Evolutionary conservation across 2,113 vertebrate species (phyloP), one percentile per base, ranked within the genome.

Genomic region (Ageneiosus marmoratus): DNA sequence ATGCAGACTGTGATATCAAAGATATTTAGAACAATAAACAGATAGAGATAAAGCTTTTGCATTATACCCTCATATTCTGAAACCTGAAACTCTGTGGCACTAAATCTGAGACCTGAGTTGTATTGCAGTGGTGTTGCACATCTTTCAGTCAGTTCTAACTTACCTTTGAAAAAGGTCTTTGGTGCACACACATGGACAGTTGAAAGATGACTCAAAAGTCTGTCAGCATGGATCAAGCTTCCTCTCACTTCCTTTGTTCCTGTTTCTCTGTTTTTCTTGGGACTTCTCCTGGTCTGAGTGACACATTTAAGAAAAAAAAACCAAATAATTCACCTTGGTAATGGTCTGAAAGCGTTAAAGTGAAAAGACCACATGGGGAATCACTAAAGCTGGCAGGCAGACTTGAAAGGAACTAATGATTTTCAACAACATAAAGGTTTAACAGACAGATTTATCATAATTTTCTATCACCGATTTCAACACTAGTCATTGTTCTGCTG

Each of bases 151-250:
- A 58, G 76, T 80, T 80, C 72, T 80, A 62, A 55, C 70, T 34
- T 70, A 76, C 56, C 74, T 85, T 87, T 62, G 48, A 72, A 83
- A 85, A 92, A 89, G 89, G 62, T 77, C 72, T n/a, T 81, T 80
- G 56, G 44, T 72, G 73, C 78, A 75, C 77, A 85, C 84, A 85
- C 80, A 83, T 24, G 44, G 53, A 78, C 90, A 89, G 91, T 84
- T 94, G 91, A 94, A 93, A 93, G 92, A 92, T 77, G 88, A 90
- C 86, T 79, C 84, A 78, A 86, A 41, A 89, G 91, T 92, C 91
- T 90, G 93, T 93, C 88, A 87, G 85, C 89, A 55, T 65, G 77
- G 86, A 87, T 89, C 83, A 82, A 83, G 87, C 87, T 81, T 92
- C 75, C 62, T 83, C 80, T 86, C 56, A 32, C 85, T 62, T 79